Evolutionary conservation across 2,797 vertebrate species (phyloP), one percentile per base, ranked within the genome.

Genomic region (Rhyacichthys aspro): DNA sequence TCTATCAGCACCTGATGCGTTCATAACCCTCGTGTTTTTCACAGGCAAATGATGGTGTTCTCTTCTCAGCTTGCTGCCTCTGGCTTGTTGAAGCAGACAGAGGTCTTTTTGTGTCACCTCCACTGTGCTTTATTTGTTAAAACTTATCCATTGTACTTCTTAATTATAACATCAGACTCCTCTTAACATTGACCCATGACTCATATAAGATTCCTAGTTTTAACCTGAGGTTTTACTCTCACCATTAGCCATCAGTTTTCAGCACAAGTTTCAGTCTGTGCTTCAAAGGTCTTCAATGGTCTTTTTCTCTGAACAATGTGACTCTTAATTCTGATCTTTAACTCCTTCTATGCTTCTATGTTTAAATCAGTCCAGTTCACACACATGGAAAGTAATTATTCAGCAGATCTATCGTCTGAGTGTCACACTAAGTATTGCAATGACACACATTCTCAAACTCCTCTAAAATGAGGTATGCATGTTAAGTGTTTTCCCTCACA

Each of bases 21-120:
- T 73, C 79, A 44, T 77, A 78, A 63, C 71, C 84, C 87, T 85
- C 76, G 74, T 91, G 90, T 86, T 88, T 69, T 73, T 79, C 70
- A 74, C 39, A 1, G 63, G 48, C 56, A 50, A 72, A 66, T 59
- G 48, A 43, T 67, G 63, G 52, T 49, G 52, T 43, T 67, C 59
- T 78, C 48, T 67, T 59, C 61, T 74, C 57, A 52, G 63, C 71
- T 67, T 28, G 39, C 44, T 50, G 81, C 86, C 74, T 67, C 43
- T 55, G 82, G 85, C 79, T 63, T 63, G 38, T 14, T 36, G 41
- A 41, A 59, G 43, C 59, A 66, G 69, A 91, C 80, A 87, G 57
- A 84, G 67, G 53, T 56, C 79, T 84, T 87, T 83, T 83, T 90
- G 86, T 88, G 71, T 78, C 49, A 70, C 74, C 68, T 71, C 59